These are phyloP conservation scores for Mythimna loreyi DNA, from an alignment of 2,888 invertebrate species.

Conservation along the genomic window DNA sequence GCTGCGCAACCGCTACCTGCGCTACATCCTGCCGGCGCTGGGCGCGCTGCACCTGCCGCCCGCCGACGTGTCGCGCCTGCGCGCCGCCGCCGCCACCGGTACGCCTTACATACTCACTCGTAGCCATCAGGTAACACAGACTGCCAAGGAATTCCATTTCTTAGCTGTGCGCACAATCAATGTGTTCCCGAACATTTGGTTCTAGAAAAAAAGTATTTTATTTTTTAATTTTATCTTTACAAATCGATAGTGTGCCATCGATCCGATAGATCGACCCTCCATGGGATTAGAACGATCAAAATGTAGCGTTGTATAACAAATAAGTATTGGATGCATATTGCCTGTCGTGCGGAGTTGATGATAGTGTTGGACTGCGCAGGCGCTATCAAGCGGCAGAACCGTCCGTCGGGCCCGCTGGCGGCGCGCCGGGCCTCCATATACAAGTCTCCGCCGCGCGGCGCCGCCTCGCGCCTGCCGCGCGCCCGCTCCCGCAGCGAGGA, in stretches of 20 bases:
- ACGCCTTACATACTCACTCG: not conserved
- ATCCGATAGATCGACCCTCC: no score
- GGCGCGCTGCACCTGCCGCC: slow-evolving; percentile 71
- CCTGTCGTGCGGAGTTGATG: not conserved
- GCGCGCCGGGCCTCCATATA: slow-evolving; percentile 65
- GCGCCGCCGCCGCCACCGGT: slow-evolving; percentile 73
- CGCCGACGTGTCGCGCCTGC: slow-evolving; percentile 64
- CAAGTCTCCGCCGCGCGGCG: slow-evolving; percentile 15
- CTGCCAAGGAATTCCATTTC: no score
- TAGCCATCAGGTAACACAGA: no score
- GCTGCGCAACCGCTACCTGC: slow-evolving; percentile 86
- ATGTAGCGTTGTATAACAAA: no score
- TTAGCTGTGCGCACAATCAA: no score
- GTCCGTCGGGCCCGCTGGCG: slow-evolving; percentile 11
- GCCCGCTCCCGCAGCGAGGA: not conserved
- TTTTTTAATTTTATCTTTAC: no score
- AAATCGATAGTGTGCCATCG: no score
- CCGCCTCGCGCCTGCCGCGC: not conserved
- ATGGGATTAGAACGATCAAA: no score
- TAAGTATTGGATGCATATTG: not conserved
- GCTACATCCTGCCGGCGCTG: slow-evolving; percentile 82
- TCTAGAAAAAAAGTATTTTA: no score
- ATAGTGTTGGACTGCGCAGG: slow-evolving; percentile 7
- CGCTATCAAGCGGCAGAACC: slow-evolving; percentile 7
- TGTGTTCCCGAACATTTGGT: no score